Conservation (phyloP, 1,140 invertebrate species). For the Probaryconus sp. region DNA sequence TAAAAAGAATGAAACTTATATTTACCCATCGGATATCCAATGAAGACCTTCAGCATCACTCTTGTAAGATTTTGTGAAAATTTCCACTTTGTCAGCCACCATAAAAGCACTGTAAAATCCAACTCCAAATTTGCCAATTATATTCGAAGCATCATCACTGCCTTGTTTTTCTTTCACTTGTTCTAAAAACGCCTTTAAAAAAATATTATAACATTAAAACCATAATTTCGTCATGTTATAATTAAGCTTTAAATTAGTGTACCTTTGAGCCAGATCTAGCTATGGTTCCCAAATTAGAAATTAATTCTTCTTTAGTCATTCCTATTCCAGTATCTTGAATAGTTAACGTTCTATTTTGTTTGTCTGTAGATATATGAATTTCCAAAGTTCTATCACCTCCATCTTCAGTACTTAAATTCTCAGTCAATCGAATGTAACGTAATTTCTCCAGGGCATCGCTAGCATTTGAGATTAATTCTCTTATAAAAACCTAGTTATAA, state of each 20-base stretch:
- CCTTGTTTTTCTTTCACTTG: slow-evolving; percentile 86
- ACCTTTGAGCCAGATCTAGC: slow-evolving; percentile 97
- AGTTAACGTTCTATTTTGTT: slow-evolving; percentile 89
- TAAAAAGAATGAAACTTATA: slow-evolving; percentile 20
- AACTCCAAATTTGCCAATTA: slow-evolving; percentile 99
- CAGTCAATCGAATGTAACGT: slow-evolving; percentile 84
- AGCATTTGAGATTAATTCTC: slow-evolving; percentile 97
- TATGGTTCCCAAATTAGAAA: slow-evolving; percentile 95
- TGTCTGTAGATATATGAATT: slow-evolving; percentile 94
- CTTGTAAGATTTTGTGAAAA: slow-evolving; percentile 87
- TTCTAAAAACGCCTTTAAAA: slow-evolving; percentile 89
- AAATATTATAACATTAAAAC: slow-evolving; percentile 32
- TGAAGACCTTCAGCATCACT: slow-evolving; percentile 83
- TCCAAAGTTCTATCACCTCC: slow-evolving; percentile 84
- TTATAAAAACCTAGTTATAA: slow-evolving; percentile 97
- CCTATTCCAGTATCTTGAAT: slow-evolving; percentile 97
- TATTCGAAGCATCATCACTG: slow-evolving; percentile 83
- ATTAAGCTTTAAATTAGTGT: too few relatives aligned
- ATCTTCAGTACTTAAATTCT: slow-evolving; percentile 73
- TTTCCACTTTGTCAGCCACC: slow-evolving; percentile 96
- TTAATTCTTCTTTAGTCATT: slow-evolving; percentile 95
- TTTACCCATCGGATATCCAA: slow-evolving; percentile 94
- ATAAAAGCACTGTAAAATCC: slow-evolving; percentile 99
- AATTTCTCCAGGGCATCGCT: slow-evolving; percentile 98
- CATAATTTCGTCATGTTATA: too few relatives aligned